These are phyloP conservation scores for Micropoecilia bifurca DNA, from an alignment of 2,797 vertebrate species.

Conservation along the genomic window DNA sequence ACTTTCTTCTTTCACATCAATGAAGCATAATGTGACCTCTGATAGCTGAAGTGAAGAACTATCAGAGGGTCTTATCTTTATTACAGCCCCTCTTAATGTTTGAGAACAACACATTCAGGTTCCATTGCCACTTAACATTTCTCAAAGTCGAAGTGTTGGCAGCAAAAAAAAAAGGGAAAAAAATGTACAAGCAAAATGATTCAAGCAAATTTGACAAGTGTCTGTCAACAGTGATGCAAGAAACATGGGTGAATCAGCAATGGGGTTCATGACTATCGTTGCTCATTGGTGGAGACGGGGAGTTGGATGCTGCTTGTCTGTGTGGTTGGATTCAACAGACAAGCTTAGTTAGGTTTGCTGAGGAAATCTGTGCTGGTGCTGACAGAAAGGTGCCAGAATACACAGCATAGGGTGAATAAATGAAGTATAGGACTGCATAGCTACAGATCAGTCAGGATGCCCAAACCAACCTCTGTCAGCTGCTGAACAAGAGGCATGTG, in stretches of 20 bases:
- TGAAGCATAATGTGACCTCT: background rate
- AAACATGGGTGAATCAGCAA: background rate
- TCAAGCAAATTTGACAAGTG: constrained; percentile 1
- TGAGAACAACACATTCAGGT: background rate
- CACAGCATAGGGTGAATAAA: background rate
- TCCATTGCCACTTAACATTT: no score
- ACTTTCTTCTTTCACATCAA: background rate
- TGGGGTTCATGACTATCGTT: background rate
- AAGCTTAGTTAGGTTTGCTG: background rate
- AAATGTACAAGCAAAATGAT: background rate
- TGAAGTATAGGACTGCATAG: background rate
- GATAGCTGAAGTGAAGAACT: background rate
- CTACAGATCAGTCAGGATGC: background rate
- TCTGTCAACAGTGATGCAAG: background rate
- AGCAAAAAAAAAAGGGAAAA: background rate
- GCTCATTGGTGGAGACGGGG: background rate
- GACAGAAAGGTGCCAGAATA: background rate
- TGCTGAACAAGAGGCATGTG: background rate
- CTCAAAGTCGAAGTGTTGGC: background rate
- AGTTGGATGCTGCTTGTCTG: background rate
- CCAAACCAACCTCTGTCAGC: background rate
- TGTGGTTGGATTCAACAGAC: background rate
- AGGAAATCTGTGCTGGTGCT: background rate
- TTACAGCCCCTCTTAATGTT: background rate
- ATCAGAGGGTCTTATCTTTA: background rate